Evolutionary conservation across 2,113 vertebrate genomes (phyloP).

Genomic region (Heloderma charlesbogerti): DNA sequence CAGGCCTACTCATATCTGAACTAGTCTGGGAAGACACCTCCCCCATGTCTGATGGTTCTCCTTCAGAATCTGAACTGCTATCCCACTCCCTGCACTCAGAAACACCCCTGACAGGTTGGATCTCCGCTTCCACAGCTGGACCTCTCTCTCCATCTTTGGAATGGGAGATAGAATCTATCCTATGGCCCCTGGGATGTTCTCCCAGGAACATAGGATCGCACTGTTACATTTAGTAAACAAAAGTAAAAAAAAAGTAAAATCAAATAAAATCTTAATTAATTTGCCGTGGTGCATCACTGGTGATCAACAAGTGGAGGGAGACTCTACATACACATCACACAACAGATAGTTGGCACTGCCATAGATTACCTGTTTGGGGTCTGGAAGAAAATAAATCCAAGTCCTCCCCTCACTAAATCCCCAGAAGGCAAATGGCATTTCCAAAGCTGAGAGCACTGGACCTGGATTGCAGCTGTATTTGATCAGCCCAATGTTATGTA

Average conservation of each 20-base stretch:
- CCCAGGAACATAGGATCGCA: too few relatives aligned
- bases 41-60: too few relatives aligned
- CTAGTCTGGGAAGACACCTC: too few relatives aligned
- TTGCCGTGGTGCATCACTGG: neutral
- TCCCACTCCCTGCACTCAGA: too few relatives aligned
- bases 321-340: neutral
- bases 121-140: too few relatives aligned
- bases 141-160: too few relatives aligned
- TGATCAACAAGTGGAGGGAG: neutral
- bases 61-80: too few relatives aligned
- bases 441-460: neutral
- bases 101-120: too few relatives aligned
- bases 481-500: neutral
- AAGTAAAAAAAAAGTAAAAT: neutral
- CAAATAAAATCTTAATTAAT: neutral
- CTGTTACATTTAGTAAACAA: neutral
- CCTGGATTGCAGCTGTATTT: neutral
- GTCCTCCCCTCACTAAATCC: neutral
- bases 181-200: too few relatives aligned
- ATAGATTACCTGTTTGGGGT: neutral
- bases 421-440: neutral
- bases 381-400: neutral
- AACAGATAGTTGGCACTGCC: neutral
- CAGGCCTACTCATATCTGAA: too few relatives aligned
- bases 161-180: too few relatives aligned